Evolutionary conservation across 1,140 invertebrate species (phyloP), one percentile per base, ranked within the genome.

Genomic region (Pristionchus pacificus): DNA sequence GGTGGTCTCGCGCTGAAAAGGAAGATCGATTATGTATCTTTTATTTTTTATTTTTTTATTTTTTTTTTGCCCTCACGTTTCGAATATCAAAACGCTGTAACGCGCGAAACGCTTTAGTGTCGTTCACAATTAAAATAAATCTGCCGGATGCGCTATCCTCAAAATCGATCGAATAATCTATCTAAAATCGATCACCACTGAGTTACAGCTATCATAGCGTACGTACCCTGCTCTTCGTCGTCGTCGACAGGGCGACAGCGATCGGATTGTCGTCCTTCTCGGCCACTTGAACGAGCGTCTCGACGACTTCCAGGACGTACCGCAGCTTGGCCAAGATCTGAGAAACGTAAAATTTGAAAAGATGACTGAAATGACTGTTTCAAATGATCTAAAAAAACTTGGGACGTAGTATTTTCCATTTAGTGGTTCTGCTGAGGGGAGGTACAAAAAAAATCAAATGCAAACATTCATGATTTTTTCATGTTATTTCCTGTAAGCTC

Each of bases 301-400:
- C 92, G 63, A 92, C 92, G 19, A 97, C 85, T 19, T 93, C 92
- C 49, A 93, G 85, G 19, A 95, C 92, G 86, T 95, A 97, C 82
- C 93, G 93, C 55, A 97, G 87, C 84, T 96, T 96, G 0, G 92
- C 91, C 75, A 97, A 85, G 2, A 91, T 73, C 66, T 73, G 60
- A 65, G 30, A 68, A n/a, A 6, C 25, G 14, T 65, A 61, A 6
- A 61, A 61, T 61, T 24, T 14, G 10, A 61, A 19, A 19, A 19
- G 19, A 19, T 19, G 55, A 24, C 19, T 57, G n/a, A n/a, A n/a
- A n/a, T n/a, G n/a, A n/a, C n/a, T n/a, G n/a, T n/a, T n/a, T n/a
- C n/a, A n/a, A n/a, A n/a, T n/a, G n/a, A n/a, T n/a, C n/a, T n/a
- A n/a, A n/a, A n/a, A n/a, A n/a, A n/a, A n/a, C n/a, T n/a, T n/a